Evolutionary conservation across 2,113 vertebrate genomes (phyloP).

Genomic region (Cettia cetti): DNA sequence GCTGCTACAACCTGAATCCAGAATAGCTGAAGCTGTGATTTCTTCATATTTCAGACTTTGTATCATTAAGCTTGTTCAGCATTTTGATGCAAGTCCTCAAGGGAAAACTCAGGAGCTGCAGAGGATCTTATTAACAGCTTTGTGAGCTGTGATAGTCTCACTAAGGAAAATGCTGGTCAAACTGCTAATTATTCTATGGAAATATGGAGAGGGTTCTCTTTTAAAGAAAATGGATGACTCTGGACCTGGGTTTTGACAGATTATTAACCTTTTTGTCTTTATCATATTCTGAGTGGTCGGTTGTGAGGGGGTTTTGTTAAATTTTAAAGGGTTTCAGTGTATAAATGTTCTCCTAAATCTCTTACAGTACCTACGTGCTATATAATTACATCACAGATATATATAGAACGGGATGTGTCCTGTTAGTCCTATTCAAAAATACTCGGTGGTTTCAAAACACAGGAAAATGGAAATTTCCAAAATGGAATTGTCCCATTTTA

Average conservation of each 20-base stretch:
- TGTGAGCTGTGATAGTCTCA: not conserved
- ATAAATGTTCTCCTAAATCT: not conserved
- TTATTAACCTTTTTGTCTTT: not conserved
- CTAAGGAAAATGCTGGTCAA: not conserved
- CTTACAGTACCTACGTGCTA: not conserved
- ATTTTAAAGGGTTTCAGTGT: not conserved
- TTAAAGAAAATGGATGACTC: not conserved
- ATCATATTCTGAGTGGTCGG: not conserved
- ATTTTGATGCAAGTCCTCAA: not conserved
- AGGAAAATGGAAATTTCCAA: not conserved
- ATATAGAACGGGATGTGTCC: not conserved
- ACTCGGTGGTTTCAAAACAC: not conserved
- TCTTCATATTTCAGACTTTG: not conserved
- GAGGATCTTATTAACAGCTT: not conserved
- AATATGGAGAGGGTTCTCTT: not conserved
- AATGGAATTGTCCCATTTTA: not conserved
- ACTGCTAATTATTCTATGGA: not conserved
- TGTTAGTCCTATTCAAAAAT: not conserved
- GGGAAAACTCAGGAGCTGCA: not conserved
- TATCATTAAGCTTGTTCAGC: not conserved
- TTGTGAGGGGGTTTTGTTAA: not conserved
- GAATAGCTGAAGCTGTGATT: not conserved
- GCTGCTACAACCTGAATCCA: not conserved
- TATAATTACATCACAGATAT: not conserved
- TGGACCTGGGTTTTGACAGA: not conserved